A percentile compares a stretch with the other conserved stretches of the same genome.
These are phyloP conservation scores for Bradypus variegatus DNA, from an alignment of 2,797 vertebrate species.

Conservation along the genomic window DNA sequence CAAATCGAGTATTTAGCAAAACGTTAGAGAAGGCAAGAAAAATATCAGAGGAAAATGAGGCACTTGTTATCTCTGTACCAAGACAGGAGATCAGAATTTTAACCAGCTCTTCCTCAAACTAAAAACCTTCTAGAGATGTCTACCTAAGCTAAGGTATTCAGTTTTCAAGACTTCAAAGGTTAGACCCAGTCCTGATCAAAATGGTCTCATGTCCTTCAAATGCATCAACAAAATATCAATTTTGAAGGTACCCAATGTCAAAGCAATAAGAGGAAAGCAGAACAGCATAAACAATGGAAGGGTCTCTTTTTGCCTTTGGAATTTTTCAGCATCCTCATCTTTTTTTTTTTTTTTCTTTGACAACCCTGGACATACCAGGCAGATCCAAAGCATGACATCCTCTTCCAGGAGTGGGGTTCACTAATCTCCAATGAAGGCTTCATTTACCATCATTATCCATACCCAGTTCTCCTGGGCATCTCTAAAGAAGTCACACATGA, in stretches of 20 bases:
- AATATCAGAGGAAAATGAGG: background rate
- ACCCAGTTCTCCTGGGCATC: background rate
- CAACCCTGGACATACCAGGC: background rate
- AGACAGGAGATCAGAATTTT: background rate
- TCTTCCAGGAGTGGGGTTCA: background rate
- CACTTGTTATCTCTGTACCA: background rate
- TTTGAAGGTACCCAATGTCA: background rate
- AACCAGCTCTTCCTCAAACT: background rate
- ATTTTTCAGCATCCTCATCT: background rate
- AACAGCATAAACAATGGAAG: background rate
- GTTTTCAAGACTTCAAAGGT: background rate
- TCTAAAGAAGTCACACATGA: too few relatives aligned
- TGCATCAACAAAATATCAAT: background rate
- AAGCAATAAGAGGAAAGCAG: background rate
- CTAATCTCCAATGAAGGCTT: background rate
- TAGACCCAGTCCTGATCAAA: background rate
- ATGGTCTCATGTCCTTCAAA: background rate
- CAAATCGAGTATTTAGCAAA: background rate
- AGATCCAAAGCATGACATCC: background rate
- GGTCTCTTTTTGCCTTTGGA: background rate
- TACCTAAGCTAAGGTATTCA: background rate
- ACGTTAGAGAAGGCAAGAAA: background rate
- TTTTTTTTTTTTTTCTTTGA: background rate
- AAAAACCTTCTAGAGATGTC: background rate
- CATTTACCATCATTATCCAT: background rate